Evolutionary conservation across 2,113 vertebrate genomes (phyloP), one percentile per base, ranked within the genome.

Genomic region (Puma concolor): DNA sequence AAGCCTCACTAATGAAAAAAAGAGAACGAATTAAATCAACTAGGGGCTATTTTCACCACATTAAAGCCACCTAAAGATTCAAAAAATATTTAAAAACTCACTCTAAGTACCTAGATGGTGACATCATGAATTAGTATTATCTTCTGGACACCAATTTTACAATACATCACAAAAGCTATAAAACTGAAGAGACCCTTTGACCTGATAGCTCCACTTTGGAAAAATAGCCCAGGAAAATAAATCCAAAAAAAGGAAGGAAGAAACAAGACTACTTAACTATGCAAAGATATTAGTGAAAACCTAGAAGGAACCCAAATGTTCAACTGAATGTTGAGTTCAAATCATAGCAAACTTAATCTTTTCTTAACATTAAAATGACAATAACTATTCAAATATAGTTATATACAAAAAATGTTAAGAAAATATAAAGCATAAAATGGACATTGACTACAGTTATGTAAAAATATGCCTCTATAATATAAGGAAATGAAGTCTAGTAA

Each of bases 211-310:
- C 25, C 9, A 88, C 52, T 81, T 93, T 74, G 87, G 74, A 41
- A 97, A 92, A 88, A 90, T 10, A 95, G 66, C 11, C 38, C 54
- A 90, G 19, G 48, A 82, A 88, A 96, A 84, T 74, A 38, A 72
- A 19, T 66, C 12, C 69, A 48, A 52, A 41, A 67, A 57, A 9
- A 69, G 25, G 17, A 21, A 66, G 16, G 7, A 11, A 14, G 50
- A 64, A 92, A 72, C 21, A 66, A 96, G 41, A 77, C 4, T 54
- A 91, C 7, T 36, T 94, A 92, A 95, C 21, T 92, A 87, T 16
- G 31, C 21, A 90, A 95, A 94, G 50, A 88, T n/a, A 91, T 63
- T 71, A 95, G 21, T 77, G 54, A 97, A 97, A 95, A 92, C n/a
- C 31, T 96, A 23, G 54, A 89, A 96, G n/a, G 21, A 91, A 92